Base-by-base conservation (phyloP, 1,140 invertebrate species). In the Halesus radiatus region DNA sequence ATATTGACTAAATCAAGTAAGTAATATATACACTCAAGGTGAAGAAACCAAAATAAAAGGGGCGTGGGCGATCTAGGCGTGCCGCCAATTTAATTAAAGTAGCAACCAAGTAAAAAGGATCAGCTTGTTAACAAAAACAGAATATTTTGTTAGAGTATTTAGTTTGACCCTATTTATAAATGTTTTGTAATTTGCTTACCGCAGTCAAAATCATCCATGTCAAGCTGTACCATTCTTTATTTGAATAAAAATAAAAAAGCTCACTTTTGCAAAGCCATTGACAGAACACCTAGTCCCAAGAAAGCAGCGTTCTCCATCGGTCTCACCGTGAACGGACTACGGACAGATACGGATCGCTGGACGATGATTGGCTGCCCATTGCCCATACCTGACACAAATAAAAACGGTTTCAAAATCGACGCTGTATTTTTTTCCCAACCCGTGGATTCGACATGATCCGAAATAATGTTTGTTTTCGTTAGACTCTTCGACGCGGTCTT, bases 301-400 rank as follows among this genome's bases (percentile, higher is more conserved):
- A 18, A n/a, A 72, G 64, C n/a, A 68, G 8, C 50, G 16, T 50
- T 58, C 18, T 4, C 52, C 72, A 74, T 74, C 72, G 58, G 13
- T 74, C 45, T 16, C 23, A 2, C 29, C 23, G 22, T n/a, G 72
- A 74, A 29, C 32, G 53, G 70, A 22, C 60, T n/a, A n/a, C 23
- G 16, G 26, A 32, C 26, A 22, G 74, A 37, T 76, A 50, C 32
- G 74, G 74, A 15, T 32, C 32, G 32, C 16, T 54, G 56, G 23
- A 29, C 32, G 74, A 62, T 15, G 32, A 60, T 50, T 62, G 58
- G 22, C 52, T 45, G 26, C 10, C 32, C 32, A 37, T 37, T 45
- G 8, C 37, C 54, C 13, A 29, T 37, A 74, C n/a, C 56, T 76
- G 74, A 76, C 74, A 56, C 56, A 76, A 76, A 76, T 76, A 74